Percentiles rank a stretch among this genome's conserved stretches.
Evolutionary conservation across 2,113 vertebrate species (phyloP).

Genomic region (Cervus canadensis): DNA sequence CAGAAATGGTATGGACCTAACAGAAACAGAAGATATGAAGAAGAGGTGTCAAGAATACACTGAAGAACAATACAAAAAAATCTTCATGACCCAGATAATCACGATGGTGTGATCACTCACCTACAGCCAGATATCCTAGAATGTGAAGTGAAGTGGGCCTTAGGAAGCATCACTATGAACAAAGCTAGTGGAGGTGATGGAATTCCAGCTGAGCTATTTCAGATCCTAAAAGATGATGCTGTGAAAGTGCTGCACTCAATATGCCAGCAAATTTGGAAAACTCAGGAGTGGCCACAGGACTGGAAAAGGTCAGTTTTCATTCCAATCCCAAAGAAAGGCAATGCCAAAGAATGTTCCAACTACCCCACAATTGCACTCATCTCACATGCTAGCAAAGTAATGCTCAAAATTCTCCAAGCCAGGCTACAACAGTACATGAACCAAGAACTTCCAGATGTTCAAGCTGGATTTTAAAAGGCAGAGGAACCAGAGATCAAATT

Average conservation of each 20-base stretch:
- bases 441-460: background rate
- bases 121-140: background rate
- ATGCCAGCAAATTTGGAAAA: background rate
- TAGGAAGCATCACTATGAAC: background rate
- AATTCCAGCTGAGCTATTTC: background rate
- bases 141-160: background rate
- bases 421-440: background rate
- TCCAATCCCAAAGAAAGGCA: background rate
- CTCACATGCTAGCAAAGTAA: background rate
- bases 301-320: background rate
- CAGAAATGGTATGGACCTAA: rapidly evolving
- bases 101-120: background rate
- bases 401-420: background rate
- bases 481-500: background rate
- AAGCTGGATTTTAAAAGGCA: background rate
- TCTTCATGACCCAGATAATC: background rate
- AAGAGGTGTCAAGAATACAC: background rate
- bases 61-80: background rate
- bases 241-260: background rate
- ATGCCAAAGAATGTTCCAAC: background rate
- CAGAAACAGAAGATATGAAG: background rate
- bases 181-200: background rate
- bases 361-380: background rate
- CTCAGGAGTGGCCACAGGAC: background rate
- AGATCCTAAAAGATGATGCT: background rate